These are phyloP conservation scores for Campylomormyrus numenius DNA, from an alignment of 2,113 vertebrate genomes.

Conservation along the genomic window DNA sequence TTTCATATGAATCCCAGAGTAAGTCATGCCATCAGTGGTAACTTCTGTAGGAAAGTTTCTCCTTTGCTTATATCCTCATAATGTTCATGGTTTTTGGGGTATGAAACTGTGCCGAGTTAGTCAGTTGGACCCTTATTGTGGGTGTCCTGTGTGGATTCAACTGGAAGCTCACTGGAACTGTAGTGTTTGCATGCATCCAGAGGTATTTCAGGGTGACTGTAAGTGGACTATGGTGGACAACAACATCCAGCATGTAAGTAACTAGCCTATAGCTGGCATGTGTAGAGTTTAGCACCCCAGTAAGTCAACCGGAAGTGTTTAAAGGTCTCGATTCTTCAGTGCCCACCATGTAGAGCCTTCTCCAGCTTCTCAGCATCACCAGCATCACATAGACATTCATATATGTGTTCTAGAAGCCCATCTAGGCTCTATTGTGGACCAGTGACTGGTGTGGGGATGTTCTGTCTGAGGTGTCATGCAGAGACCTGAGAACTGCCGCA, in stretches of 20 bases:
- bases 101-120: neutral
- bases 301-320: neutral
- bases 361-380: neutral
- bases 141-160: neutral
- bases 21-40: neutral
- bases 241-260: neutral
- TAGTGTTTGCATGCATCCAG: neutral
- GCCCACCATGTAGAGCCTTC: too few relatives aligned
- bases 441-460: neutral
- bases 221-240: neutral
- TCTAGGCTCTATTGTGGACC: neutral
- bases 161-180: neutral
- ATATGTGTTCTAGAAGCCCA: neutral
- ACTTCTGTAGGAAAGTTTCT: neutral
- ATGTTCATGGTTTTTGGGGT: neutral
- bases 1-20: neutral
- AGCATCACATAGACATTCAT: neutral
- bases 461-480: neutral
- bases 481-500: neutral
- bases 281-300: neutral
- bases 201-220: neutral
- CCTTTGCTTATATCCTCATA: neutral
- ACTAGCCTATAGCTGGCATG: neutral
- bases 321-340: neutral
- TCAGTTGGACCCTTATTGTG: neutral